phyloP scores from a whole-genome alignment of 2,797 vertebrate genomes.

The Notolabrus celidotus region DNA sequence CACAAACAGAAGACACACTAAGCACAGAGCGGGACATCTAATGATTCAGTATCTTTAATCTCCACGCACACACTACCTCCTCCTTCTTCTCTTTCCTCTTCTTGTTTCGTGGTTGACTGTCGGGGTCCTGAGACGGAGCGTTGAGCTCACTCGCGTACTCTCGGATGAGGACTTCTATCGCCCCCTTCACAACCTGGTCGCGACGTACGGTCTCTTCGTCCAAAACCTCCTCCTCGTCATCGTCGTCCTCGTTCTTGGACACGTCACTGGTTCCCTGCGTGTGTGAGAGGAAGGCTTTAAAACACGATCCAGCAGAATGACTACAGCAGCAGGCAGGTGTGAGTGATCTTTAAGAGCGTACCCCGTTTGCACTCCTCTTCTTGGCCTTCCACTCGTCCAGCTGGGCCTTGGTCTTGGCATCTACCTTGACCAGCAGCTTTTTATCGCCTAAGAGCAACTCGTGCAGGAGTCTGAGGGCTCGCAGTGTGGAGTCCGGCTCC shows the following conservation, averaged over 20 bases:
- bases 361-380: constrained; percentile 94
- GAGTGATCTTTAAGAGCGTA: constrained; percentile 57
- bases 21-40: constrained; percentile 54
- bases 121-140: constrained; percentile 94
- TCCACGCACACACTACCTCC: constrained; percentile 85
- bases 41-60: neutral
- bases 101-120: constrained; percentile 96
- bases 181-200: constrained; percentile 95
- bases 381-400: constrained; percentile 99
- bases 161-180: constrained; percentile 95
- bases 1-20: constrained; percentile 60
- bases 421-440: constrained; percentile 98
- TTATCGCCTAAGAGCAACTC: constrained; percentile 98
- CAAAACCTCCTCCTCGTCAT: constrained; percentile 94
- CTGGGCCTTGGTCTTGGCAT: constrained; percentile 98
- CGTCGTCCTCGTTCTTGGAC: constrained; percentile 82
- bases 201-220: constrained; percentile 96
- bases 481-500: constrained; percentile 96
- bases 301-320: neutral
- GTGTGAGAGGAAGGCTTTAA: fast-evolving
- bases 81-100: constrained; percentile 99
- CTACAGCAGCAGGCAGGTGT: neutral
- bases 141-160: constrained; percentile 98
- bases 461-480: constrained; percentile 94
- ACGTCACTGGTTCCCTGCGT: constrained; percentile 58